Base-by-base conservation (phyloP, 2,888 invertebrate species). In the Phyllotreta cruciferae region DNA sequence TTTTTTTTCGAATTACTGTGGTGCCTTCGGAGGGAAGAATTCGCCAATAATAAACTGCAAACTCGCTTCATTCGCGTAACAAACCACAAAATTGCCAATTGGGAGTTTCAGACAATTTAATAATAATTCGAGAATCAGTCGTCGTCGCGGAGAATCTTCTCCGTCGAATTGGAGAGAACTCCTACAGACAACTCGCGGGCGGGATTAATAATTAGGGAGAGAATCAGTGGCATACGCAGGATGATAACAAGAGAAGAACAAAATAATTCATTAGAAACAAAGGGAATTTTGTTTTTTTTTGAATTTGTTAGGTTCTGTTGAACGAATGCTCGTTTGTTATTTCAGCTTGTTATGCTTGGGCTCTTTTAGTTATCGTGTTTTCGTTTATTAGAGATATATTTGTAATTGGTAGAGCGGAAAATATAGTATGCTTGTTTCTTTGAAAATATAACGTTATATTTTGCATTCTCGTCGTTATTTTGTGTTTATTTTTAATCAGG, bases 301-400 rank as follows among this genome's bases (percentile, higher is more conserved):
- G n/a, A 24, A 24, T 3, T 24, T 24, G 24, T 24, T 24, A 24
- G 24, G 24, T 24, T 24, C 4, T 24, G 24, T 24, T 24, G 24
- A 3, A 24, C 24, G 24, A 24, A 24, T 24, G 24, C 4, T 24
- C 24, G 24, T 4, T 24, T 24, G 24, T 24, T 24, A 4, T 24
- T 24, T 24, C 24, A 24, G 9, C 37, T 10, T 34, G 39, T n/a
- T 7, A 24, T 24, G 35, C 8, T 37, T 11, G 13, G 34, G 14
- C 10, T 38, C 38, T 47, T 57, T 49, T 24, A 57, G 47, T 49
- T 24, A 49, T 39, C 57, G 49, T n/a, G 41, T 49, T 37, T 24
- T n/a, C 49, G 7, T 11, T 49, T 24, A 11, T 24, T 36, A 24
- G 24, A 24, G 24, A 24, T 24, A 24, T 24, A 24, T 24, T 24